Evolutionary conservation across 2,113 vertebrate genomes (phyloP).

Genomic region (Periophthalmodon schlosseri): DNA sequence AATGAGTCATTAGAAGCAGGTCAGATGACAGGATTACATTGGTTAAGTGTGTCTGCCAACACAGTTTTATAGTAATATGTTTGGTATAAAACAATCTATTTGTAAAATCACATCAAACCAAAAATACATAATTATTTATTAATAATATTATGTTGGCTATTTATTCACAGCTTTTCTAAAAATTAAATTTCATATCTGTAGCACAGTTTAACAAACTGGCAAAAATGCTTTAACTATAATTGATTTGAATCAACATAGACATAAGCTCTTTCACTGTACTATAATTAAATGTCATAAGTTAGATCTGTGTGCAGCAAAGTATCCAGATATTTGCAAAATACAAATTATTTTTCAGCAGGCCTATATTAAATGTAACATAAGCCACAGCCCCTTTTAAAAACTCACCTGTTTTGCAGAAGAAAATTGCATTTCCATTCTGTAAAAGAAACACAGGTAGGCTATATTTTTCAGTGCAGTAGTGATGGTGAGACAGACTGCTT

Average conservation of each 20-base stretch:
- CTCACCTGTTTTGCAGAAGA: slow-evolving; percentile 39
- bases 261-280: too few relatives aligned
- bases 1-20: slow-evolving; percentile 25
- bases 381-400: background rate
- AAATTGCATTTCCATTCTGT: background rate
- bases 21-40: slow-evolving; percentile 21
- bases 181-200: too few relatives aligned
- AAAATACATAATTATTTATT: too few relatives aligned
- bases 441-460: background rate
- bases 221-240: too few relatives aligned
- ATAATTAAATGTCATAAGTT: too few relatives aligned
- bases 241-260: too few relatives aligned
- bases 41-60: background rate
- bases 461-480: background rate
- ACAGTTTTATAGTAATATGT: background rate
- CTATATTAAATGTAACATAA: background rate
- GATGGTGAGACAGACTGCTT: background rate
- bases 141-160: too few relatives aligned
- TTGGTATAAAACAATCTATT: background rate
- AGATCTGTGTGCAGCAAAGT: too few relatives aligned
- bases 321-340: background rate
- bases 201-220: too few relatives aligned
- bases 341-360: background rate
- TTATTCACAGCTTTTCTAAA: too few relatives aligned
- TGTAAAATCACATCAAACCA: background rate